phyloP scores from a whole-genome alignment of 2,888 invertebrate genomes.

The Podotricha telesiphe region DNA sequence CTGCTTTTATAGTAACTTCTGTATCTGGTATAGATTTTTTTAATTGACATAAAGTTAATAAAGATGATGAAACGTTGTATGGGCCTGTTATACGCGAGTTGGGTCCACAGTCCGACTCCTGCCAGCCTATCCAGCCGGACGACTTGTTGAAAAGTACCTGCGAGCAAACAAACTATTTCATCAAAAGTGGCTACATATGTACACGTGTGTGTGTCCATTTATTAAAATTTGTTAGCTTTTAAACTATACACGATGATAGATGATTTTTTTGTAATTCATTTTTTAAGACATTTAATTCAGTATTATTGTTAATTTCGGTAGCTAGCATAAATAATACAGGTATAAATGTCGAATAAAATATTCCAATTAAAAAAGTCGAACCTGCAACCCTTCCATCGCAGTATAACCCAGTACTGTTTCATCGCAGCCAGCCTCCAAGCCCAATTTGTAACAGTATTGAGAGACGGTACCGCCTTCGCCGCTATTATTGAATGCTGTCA shows the following conservation, averaged over 20 bases:
- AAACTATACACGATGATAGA: too few species aligned
- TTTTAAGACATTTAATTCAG: too few species aligned
- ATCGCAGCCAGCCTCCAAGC: constrained; percentile 67
- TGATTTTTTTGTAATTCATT: too few species aligned
- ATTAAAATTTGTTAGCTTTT: too few species aligned
- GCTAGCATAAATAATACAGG: too few species aligned
- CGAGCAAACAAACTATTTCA: constrained; percentile 39
- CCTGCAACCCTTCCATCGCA: constrained; percentile 79
- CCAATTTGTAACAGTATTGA: constrained; percentile 78
- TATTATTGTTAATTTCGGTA: too few species aligned
- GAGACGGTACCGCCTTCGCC: constrained; percentile 60
- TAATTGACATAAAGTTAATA: constrained; percentile 57
- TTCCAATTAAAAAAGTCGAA: constrained; percentile 48
- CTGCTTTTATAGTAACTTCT: constrained; percentile 65
- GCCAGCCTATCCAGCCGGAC: constrained; percentile 74
- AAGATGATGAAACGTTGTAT: constrained; percentile 58
- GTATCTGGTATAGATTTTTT: constrained; percentile 54
- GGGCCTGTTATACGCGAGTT: constrained; percentile 69
- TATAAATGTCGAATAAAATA: too few species aligned
- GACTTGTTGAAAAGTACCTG: constrained; percentile 79
- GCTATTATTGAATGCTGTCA: constrained; percentile 64
- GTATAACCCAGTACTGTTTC: constrained; percentile 78
- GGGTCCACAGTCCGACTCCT: constrained; percentile 71
- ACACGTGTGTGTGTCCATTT: too few species aligned
- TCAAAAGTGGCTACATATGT: too few species aligned